A percentile compares a stretch with the other conserved stretches of the same genome.
phyloP scores from a whole-genome alignment of 2,888 invertebrate species.

The Thelaira solivaga region DNA sequence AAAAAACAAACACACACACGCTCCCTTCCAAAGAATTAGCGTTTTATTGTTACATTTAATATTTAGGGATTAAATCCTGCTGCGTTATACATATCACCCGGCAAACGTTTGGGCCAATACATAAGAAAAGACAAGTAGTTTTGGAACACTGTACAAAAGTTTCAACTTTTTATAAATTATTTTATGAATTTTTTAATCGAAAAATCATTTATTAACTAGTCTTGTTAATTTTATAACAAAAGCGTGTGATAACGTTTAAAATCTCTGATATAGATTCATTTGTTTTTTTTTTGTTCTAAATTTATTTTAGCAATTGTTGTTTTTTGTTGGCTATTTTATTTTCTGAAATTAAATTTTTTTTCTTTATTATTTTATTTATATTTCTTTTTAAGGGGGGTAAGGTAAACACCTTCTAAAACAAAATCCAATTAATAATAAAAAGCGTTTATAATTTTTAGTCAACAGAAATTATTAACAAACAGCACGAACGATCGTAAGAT shows the following conservation, averaged over 20 bases:
- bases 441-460: constrained; percentile 17
- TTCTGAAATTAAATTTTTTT: neutral
- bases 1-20: no score
- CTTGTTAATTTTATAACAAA: neutral
- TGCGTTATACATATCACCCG: constrained; percentile 1
- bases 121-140: constrained; percentile 26
- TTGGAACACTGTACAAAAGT: no score
- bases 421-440: neutral
- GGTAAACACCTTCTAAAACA: constrained; percentile 12
- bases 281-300: neutral
- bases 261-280: neutral
- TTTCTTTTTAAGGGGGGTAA: neutral
- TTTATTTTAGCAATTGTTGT: no score
- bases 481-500: constrained; percentile 67
- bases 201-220: neutral
- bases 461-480: constrained; percentile 47
- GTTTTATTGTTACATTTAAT: constrained; percentile 44
- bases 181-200: neutral
- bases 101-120: constrained; percentile 13
- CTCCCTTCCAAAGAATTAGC: neutral
- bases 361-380: neutral
- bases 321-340: neutral
- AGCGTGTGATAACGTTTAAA: neutral
- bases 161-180: neutral
- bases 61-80: constrained; percentile 10